Conservation (phyloP, 2,113 vertebrate genomes). For the Cinclus cinclus region DNA sequence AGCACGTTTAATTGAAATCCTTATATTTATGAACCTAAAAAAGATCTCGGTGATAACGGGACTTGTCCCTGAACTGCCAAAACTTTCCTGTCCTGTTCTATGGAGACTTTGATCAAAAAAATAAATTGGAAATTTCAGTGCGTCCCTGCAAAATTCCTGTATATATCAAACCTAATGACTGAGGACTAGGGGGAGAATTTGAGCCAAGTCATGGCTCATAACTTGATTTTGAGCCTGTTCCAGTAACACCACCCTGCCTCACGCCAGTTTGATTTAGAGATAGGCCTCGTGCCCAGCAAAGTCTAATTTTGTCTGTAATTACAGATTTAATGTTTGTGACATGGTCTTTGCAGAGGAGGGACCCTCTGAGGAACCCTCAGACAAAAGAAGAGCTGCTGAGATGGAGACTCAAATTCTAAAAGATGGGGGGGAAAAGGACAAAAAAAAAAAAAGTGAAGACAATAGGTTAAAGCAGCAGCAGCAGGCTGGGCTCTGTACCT, state of each 20-base stretch:
- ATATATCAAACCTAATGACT: slow-evolving; percentile 33
- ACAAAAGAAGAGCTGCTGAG: background rate
- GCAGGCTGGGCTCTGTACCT: background rate
- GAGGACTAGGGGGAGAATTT: background rate
- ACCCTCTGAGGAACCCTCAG: background rate
- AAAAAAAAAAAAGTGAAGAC: background rate
- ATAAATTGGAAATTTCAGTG: background rate
- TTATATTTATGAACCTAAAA: background rate
- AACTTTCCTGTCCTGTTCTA: background rate
- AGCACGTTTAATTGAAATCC: background rate
- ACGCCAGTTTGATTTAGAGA: slow-evolving; percentile 49
- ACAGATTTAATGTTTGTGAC: slow-evolving; percentile 15
- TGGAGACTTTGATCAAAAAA: background rate
- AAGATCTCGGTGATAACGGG: background rate
- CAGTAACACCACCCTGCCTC: slow-evolving; percentile 28
- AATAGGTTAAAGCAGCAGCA: background rate
- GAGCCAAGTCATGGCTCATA: slow-evolving; percentile 47
- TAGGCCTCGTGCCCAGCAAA: slow-evolving; percentile 15
- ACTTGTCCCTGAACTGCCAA: background rate
- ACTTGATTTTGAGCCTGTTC: slow-evolving; percentile 34
- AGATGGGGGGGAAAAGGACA: no score
- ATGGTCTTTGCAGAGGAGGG: background rate
- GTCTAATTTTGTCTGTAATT: slow-evolving; percentile 18
- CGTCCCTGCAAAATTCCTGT: background rate
- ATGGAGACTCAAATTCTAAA: background rate